phyloP scores from a whole-genome alignment of 2,797 vertebrate species.

The Arvicola amphibius region DNA sequence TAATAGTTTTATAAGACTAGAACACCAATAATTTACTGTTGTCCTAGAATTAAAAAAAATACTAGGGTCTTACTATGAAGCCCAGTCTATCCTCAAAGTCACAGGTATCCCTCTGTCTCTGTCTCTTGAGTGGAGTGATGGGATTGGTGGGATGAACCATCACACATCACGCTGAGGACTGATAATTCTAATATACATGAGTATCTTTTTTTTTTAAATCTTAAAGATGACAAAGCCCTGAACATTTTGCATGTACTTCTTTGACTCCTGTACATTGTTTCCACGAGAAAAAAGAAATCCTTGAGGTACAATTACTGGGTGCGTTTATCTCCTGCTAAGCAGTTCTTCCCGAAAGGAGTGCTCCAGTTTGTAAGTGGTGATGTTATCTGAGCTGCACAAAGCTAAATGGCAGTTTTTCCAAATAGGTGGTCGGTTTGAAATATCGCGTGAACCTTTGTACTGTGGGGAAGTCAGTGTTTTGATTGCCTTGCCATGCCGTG shows the following conservation, averaged over 20 bases:
- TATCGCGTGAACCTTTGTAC: slow-evolving; percentile 29
- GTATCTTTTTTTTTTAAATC: not conserved
- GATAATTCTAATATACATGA: not conserved
- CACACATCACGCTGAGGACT: not conserved
- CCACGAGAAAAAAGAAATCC: slow-evolving; percentile 20
- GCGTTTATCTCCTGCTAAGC: slow-evolving; percentile 7
- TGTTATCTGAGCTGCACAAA: slow-evolving; percentile 57
- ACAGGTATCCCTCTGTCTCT: not conserved
- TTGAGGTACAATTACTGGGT: not conserved
- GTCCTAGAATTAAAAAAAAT: not conserved
- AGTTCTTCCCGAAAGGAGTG: slow-evolving; percentile 48
- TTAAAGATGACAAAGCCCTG: not conserved
- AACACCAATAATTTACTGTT: not conserved
- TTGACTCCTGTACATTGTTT: slow-evolving; percentile 50
- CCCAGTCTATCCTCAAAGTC: not conserved
- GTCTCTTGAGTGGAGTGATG: not conserved
- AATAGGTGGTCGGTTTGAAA: slow-evolving; percentile 60
- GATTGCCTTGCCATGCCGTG: slow-evolving; percentile 35
- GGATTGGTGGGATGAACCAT: not conserved
- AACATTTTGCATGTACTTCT: not conserved
- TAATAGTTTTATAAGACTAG: not conserved
- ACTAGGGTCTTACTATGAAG: not conserved
- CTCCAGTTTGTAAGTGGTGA: slow-evolving; percentile 42
- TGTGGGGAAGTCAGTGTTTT: slow-evolving; percentile 58
- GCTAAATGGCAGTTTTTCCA: slow-evolving; percentile 60